Conservation (phyloP, 2,797 vertebrate species). For the Tragopan temminckii region DNA sequence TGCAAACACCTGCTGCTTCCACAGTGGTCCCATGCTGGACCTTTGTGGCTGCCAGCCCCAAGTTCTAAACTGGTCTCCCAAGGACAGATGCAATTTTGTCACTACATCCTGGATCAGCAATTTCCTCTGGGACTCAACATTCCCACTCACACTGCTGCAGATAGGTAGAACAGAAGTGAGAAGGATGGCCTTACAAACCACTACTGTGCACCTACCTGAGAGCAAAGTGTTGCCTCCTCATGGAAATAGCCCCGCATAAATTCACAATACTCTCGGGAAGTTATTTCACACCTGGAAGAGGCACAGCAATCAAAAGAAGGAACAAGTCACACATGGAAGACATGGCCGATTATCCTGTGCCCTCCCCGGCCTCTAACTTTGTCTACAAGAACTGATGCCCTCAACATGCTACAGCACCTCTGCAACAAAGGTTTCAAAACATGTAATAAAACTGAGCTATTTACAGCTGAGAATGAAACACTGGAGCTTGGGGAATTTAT, state of each 20-base stretch:
- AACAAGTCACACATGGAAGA: neutral
- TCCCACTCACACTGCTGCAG: neutral
- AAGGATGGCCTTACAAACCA: no score
- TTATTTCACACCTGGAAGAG: conserved; percentile 95
- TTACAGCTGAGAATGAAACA: neutral
- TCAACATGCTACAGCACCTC: fast-evolving
- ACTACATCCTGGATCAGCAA: neutral
- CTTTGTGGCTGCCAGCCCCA: neutral
- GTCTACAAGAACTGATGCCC: neutral
- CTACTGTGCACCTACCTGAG: conserved; percentile 85
- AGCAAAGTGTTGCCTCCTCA: conserved; percentile 96
- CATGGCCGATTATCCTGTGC: neutral
- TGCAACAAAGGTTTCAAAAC: neutral
- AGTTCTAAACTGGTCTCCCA: neutral
- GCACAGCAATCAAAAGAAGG: neutral
- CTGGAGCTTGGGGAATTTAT: neutral
- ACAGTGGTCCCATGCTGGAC: neutral
- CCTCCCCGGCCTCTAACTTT: neutral
- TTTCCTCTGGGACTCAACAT: neutral
- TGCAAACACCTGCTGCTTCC: neutral
- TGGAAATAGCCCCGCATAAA: conserved; percentile 99
- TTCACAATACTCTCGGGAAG: conserved; percentile 97
- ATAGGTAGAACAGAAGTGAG: neutral
- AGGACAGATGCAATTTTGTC: neutral
- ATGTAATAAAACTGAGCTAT: neutral